A percentile compares a stretch with the other conserved stretches of the same genome.
phyloP scores from a whole-genome alignment of 1,140 invertebrate genomes.

The Zaprionus vittiger region DNA sequence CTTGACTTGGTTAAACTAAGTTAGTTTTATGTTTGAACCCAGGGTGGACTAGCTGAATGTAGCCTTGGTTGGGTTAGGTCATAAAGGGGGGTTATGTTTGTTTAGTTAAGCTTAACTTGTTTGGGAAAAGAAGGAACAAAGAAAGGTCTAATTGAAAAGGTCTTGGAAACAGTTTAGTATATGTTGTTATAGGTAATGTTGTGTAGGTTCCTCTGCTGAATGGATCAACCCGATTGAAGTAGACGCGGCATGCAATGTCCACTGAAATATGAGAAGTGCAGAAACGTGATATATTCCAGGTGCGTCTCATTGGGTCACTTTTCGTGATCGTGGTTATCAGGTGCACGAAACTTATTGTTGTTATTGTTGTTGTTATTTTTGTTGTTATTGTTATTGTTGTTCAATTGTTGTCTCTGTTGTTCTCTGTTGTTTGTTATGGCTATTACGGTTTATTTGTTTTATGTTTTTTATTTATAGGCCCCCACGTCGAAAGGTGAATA shows the following conservation, averaged over 20 bases:
- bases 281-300: slow-evolving; percentile 80
- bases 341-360: no score
- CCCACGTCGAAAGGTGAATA: slow-evolving; percentile 41
- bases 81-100: background rate
- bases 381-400: slow-evolving; percentile 24
- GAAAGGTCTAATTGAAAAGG: no score
- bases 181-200: background rate
- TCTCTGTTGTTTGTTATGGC: slow-evolving; percentile 21
- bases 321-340: slow-evolving; percentile 73
- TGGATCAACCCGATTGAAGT: background rate
- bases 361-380: slow-evolving; percentile 33
- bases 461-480: slow-evolving; percentile 49
- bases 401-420: slow-evolving; percentile 5
- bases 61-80: background rate
- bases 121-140: no score
- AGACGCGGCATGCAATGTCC: background rate
- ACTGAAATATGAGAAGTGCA: slow-evolving; percentile 64
- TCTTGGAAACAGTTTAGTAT: no score
- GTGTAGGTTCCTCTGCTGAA: background rate
- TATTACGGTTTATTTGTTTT: slow-evolving; percentile 22
- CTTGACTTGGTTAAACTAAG: background rate
- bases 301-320: slow-evolving; percentile 52
- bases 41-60: background rate
- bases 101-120: no score
- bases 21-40: background rate